Evolutionary conservation across 2,888 invertebrate genomes (phyloP), one percentile per base, ranked within the genome.

Genomic region (Apoda limacodes): DNA sequence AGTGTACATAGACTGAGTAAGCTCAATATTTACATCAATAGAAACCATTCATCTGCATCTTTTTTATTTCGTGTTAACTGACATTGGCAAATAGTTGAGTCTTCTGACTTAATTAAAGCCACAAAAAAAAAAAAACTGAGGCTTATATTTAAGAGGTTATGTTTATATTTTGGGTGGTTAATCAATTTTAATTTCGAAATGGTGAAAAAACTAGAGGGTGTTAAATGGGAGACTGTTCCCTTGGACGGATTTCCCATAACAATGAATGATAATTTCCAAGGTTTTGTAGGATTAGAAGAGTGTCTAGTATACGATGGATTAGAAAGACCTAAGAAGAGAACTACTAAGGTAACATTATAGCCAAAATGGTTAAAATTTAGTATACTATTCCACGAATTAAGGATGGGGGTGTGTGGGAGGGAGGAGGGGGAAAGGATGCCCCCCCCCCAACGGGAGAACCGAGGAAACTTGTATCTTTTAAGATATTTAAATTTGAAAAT

Each of bases 261-360:
- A 3, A 50, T 64, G 44, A 48, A 65, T 1, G 66, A 69, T 11
- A 69, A 68, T 35, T 76, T 88, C 30, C 87, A 89, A 40, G 89
- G 88, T 7, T 82, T 93, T 37, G 82, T 90, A 19, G 92, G 90
- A 1, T 82, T 93, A 23, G 92, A 93, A 66, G 92, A 92, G 52
- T 84, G 93, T 36, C n/a, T n/a, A n/a, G n/a, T n/a, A n/a, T n/a
- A 87, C 42, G 92, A 92, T 54, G 82, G 83, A 38, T 58, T 88
- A 24, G 80, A 76, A 43, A 71, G 58, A 47, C 65, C 64, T 22
- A 52, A 27, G 28, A 85, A 42, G 54, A 60, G 40, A 35, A 40
- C 48, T 3, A 65, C 53, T 69, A 75, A 65, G 71, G 80, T 66
- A 60, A 43, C 43, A 17, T 7, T 17, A 17, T 6, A 7, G 17